Base-by-base conservation (phyloP, 2,888 invertebrate genomes). In the Pandemis heparana region DNA sequence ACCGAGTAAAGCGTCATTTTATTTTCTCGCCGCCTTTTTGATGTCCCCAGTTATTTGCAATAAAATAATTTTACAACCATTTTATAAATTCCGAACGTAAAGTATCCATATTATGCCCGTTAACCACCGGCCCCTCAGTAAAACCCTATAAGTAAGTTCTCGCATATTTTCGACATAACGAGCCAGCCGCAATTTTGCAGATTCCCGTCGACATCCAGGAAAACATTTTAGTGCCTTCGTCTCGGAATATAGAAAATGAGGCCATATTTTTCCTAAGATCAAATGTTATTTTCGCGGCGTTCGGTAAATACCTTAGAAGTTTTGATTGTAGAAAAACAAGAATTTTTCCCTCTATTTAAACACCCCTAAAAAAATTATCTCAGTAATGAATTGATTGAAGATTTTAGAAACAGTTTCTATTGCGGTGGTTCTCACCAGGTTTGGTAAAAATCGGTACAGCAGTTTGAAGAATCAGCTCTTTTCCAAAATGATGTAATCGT, bases 111-210 rank as follows among this genome's bases (percentile, higher is more conserved):
- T 67, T 72, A 67, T 56, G 43, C 23, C 53, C 67, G 71, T 67
- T 72, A 72, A 62, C 67, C 51, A 41, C 43, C 53, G 41, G 7
- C 53, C 53, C 38, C 62, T 16, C 18, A 32, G 41, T 10, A 41
- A 53, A 41, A 63, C 43, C 53, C 53, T 32, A 23, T 69, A 73
- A 73, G 72, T 68, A 63, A 68, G 53, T 64, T 68, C 68, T 48
- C 56, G 63, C 73, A 64, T 73, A 73, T 73, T 73, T 73, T 64
- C 68, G 14, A 39, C 38, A 56, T 73, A 73, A 68, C 73, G 56
- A 68, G 73, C 38, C n/a, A 46, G 5, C 60, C 53, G 38, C 56
- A 59, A 73, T 56, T 68, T 68, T 43, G 56, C 48, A 46, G 59
- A 68, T 73, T 68, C 60, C n/a, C 59, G 59, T 48, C 64, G 43